phyloP scores from a whole-genome alignment of 2,797 vertebrate genomes.

The Phylloscopus collybita region DNA sequence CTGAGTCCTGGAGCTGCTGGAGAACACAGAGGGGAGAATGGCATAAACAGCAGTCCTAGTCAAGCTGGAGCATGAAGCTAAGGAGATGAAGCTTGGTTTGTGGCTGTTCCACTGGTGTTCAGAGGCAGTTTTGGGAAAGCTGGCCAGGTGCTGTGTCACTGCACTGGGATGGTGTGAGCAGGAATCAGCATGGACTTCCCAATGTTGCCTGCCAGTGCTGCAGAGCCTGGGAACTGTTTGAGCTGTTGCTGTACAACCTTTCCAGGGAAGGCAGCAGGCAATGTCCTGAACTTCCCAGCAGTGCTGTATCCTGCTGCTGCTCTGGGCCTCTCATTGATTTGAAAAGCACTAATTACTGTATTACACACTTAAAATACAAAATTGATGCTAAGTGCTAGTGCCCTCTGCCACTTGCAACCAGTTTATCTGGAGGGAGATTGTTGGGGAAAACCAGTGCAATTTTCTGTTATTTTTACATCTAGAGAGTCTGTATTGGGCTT shows the following conservation, averaged over 20 bases:
- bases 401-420: neutral
- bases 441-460: neutral
- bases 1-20: neutral
- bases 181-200: accelerated
- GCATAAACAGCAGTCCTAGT: accelerated
- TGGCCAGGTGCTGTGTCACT: neutral
- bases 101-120: accelerated
- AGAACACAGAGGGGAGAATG: neutral
- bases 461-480: neutral
- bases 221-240: neutral
- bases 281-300: neutral
- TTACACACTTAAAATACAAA: neutral
- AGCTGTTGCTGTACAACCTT: neutral
- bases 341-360: neutral
- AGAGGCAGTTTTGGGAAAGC: neutral
- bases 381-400: neutral
- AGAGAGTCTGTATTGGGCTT: neutral
- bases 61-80: neutral
- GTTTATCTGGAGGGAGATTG: neutral
- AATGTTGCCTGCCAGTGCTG: neutral
- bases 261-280: neutral
- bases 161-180: neutral
- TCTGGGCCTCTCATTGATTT: neutral
- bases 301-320: neutral
- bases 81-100: neutral